Conservation (phyloP, 2,888 invertebrate genomes). For the Caenorhabditis sp. region DNA sequence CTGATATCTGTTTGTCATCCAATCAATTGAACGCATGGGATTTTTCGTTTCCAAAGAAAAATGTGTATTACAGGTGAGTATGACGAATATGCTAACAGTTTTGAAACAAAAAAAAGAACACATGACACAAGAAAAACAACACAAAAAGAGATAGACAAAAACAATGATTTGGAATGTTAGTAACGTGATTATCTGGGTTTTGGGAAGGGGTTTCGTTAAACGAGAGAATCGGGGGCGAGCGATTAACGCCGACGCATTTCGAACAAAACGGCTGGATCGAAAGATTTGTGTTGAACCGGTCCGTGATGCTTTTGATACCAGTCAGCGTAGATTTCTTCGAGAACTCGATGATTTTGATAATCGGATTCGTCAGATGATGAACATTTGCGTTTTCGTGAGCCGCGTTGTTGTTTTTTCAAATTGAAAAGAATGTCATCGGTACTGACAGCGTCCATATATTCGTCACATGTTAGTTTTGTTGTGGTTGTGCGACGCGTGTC, state of each 20-base stretch:
- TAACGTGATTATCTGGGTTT: not conserved
- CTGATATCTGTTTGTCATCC: slow-evolving; percentile 29
- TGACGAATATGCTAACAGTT: not conserved
- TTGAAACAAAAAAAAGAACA: not conserved
- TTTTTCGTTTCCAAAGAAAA: slow-evolving; percentile 51
- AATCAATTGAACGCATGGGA: slow-evolving; percentile 57
- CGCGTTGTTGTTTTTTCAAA: too few relatives aligned
- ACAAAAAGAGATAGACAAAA: not conserved
- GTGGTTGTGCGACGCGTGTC: not conserved
- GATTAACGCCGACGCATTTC: not conserved
- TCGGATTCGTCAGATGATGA: not conserved
- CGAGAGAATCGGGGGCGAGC: not conserved
- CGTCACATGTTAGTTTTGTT: not conserved
- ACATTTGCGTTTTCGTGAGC: not conserved
- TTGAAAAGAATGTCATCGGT: not conserved
- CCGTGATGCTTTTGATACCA: slow-evolving; percentile 3
- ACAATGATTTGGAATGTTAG: not conserved
- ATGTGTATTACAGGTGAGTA: slow-evolving; percentile 70
- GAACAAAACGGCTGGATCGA: not conserved
- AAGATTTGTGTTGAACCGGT: not conserved
- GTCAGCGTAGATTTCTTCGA: not conserved
- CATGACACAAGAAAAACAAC: not conserved
- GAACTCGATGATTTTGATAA: not conserved
- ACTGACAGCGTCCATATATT: not conserved
- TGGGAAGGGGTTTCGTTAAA: not conserved